Conservation (phyloP, 2,888 invertebrate genomes). For the Platycnemis pennipes region DNA sequence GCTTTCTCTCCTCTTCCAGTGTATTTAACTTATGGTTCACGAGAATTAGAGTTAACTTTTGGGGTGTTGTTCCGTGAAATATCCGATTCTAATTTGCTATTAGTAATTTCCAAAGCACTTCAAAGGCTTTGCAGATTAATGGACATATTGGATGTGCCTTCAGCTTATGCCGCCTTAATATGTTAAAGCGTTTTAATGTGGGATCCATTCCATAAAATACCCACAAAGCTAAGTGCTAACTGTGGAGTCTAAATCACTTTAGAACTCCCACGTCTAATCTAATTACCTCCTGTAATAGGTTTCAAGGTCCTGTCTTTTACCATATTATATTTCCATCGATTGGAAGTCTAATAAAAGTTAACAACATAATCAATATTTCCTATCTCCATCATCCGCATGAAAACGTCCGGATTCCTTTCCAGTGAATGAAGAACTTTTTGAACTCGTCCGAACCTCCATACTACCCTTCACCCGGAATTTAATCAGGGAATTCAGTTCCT, state of each 20-base stretch:
- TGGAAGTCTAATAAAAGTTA: neutral
- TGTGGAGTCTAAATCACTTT: neutral
- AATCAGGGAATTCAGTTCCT: neutral
- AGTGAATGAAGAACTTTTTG: neutral
- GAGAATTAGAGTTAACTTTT: neutral
- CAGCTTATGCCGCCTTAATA: neutral
- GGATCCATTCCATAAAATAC: neutral
- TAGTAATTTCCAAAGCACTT: neutral
- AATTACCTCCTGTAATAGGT: neutral
- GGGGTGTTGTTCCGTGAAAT: neutral
- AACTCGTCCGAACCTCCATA: neutral
- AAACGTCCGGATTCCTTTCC: neutral
- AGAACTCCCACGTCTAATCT: neutral
- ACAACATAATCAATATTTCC: neutral
- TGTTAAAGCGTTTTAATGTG: neutral
- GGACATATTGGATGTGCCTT: neutral
- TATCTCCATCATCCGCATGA: neutral
- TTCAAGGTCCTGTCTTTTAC: neutral
- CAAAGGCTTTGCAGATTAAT: neutral
- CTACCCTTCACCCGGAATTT: neutral
- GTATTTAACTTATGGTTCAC: no score
- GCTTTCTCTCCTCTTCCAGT: no score
- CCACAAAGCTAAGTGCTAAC: neutral
- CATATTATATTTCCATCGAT: neutral
- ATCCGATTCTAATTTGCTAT: neutral